Base-by-base conservation (phyloP, 2,888 invertebrate species). In the Diogma glabrata region DNA sequence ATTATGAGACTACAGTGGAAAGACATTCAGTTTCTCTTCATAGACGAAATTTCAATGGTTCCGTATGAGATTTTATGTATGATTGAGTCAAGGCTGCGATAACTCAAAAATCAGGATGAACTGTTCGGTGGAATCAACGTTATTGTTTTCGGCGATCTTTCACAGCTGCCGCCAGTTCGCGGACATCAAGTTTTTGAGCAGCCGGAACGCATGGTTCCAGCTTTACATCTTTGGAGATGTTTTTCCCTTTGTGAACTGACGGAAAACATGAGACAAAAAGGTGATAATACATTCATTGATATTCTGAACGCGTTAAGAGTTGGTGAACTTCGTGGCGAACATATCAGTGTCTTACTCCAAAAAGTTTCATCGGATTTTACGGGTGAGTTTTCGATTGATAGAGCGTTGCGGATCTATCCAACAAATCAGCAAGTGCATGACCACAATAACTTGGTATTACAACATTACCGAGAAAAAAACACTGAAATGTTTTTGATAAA, bases 201-300 rank as follows among this genome's bases (percentile, higher is more conserved):
- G 14, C 24, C 24, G 4, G 14, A 22, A 12, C n/a, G 22, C 8
- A n/a, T 22, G n/a, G n/a, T 22, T 12, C 24, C 46, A 46, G 46
- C 23, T 12, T 14, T 3, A 19, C 7, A 46, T 46, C 16, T 46
- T 22, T 23, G 46, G 46, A 20, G 26, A 12, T n/a, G n/a, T 9
- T 46, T 46, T 3, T 22, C 24, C 2, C 45, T 49, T 38, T 54
- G 12, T 14, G 49, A 20, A 22, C n/a, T 46, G 20, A 46, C 9
- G 12, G 5, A 5, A 50, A 51, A 54, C 2, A 54, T 59, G 55
- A 47, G 62, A 17, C 57, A 58, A 47, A 58, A 57, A 52, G 61
- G 61, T 61, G 56, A 58, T 8, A n/a, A n/a, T 5, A 33, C 33
- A 33, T 33, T 33, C 33, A 33, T 33, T 10, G 33, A 33, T 33